Base-by-base conservation (phyloP, 2,888 invertebrate species). In the Leptinotarsa rubiginosa region DNA sequence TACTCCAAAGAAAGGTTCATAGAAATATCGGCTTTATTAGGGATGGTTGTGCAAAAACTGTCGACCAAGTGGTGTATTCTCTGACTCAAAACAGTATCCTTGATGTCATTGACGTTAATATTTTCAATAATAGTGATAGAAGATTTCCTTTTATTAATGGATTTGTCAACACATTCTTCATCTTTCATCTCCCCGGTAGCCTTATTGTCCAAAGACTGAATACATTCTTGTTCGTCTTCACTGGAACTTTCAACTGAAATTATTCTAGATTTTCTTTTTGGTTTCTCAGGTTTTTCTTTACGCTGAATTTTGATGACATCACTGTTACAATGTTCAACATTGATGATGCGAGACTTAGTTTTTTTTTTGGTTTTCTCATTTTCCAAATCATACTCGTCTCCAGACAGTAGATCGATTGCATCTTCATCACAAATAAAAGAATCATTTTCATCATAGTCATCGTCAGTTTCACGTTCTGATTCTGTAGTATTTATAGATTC, bases 61-160 rank as follows among this genome's bases (percentile, higher is more conserved):
- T 84, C 83, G 3, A 87, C 83, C 22, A 85, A 78, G 59, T 82
- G 78, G 15, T 80, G 77, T 67, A 86, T 85, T 68, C 83, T 80
- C 65, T 84, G 78, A 65, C 79, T 80, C n/a, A 86, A 69, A 47
- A 75, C 78, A 15, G 80, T 76, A 65, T 85, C 83, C 74, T 82
- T 78, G 54, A 82, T 74, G n/a, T 84, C 84, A 65, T 80, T 78
- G 3, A 86, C 68, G 56, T 78, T 80, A 25, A 86, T 81, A 73
- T 84, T 84, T 78, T 87, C 86, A 66, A 85, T 83, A 59, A 86
- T 81, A 10, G 77, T 84, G n/a, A 87, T 80, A 5, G 86, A 85
- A n/a, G 85, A 83, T 74, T 71, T 81, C 72, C 77, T 72, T 20
- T 65, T 72, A 50, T 52, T 73, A n/a, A 56, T 41, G 2, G 41